Percentiles rank a stretch among this genome's conserved stretches.
phyloP scores from a whole-genome alignment of 2,888 invertebrate species.

The Phasia obesa region DNA sequence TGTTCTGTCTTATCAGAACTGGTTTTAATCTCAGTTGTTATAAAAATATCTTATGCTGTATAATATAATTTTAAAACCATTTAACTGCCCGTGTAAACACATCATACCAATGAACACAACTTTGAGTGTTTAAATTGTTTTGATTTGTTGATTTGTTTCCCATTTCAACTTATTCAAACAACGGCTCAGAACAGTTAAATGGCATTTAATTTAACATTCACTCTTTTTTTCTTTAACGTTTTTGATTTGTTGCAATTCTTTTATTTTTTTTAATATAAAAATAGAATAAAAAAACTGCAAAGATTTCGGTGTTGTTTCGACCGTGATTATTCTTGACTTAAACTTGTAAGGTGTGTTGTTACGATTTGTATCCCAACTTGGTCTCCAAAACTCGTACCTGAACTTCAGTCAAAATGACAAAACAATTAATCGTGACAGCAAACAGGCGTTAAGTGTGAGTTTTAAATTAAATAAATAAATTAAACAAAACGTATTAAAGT shows the following conservation, averaged over 20 bases:
- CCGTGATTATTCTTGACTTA: constrained; percentile 61
- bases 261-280: constrained; percentile 32
- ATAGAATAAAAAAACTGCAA: constrained; percentile 22
- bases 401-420: constrained; percentile 70
- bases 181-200: not conserved
- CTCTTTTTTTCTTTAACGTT: constrained; percentile 12
- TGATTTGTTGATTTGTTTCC: not conserved
- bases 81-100: too few relatives aligned
- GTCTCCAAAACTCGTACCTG: constrained; percentile 45
- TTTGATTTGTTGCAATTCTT: not conserved
- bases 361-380: constrained; percentile 18
- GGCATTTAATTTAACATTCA: constrained; percentile 29
- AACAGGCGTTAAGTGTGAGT: constrained; percentile 67
- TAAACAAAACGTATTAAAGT: constrained; percentile 18
- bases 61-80: too few relatives aligned
- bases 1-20: too few relatives aligned
- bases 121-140: not conserved
- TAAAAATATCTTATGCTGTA: too few relatives aligned
- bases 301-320: constrained; percentile 54
- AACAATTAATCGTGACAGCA: constrained; percentile 71
- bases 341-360: constrained; percentile 59
- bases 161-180: constrained; percentile 3
- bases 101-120: too few relatives aligned
- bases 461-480: constrained; percentile 6
- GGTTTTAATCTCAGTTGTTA: too few relatives aligned